Evolutionary conservation across 2,113 vertebrate genomes (phyloP), one percentile per base, ranked within the genome.

Genomic region (Sapajus apella): DNA sequence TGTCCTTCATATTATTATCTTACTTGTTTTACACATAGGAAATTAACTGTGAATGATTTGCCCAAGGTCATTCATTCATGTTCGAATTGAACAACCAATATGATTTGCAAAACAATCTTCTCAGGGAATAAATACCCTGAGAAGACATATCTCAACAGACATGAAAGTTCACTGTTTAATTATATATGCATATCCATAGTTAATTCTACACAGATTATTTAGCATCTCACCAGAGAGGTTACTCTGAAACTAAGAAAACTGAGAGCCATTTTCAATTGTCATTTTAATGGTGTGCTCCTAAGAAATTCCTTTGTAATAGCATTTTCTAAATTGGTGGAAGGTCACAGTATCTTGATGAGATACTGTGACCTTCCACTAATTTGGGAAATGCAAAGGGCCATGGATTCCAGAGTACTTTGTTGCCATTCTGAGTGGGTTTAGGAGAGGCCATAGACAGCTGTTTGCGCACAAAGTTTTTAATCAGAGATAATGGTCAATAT

Each of bases 81-180:
- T 94, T 88, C 37, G 77, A 37, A 94, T 66, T 82, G 35, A 97
- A 52, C 11, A 92, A 76, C 11, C 56, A 56, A 75, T 45, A n/a
- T 35, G 11, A 6, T 82, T 94, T 95, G 3, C 76, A 90, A 94
- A 58, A 18, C 25, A 35, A 90, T 45, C 2, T 8, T 9, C 18
- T 58, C 43, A 20, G 32, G 52, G 14, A 50, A 87, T 84, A 70
- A 94, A 96, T 70, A 40, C 37, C 37, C 37, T 40, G 37, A 87
- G 61, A 94, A 84, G 79, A 66, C 21, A 72, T 6, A 85, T 23
- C 25, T 75, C 37, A 73, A 14, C 87, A 14, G 4, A 92, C 21
- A 37, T 56, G 27, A 56, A 95, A 79, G 18, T 85, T 16, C 27
- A 66, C 21, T 37, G 14, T 68, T 66, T 47, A 66, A 66, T 87